phyloP scores from a whole-genome alignment of 2,888 invertebrate species.

The Germaria angustata region DNA sequence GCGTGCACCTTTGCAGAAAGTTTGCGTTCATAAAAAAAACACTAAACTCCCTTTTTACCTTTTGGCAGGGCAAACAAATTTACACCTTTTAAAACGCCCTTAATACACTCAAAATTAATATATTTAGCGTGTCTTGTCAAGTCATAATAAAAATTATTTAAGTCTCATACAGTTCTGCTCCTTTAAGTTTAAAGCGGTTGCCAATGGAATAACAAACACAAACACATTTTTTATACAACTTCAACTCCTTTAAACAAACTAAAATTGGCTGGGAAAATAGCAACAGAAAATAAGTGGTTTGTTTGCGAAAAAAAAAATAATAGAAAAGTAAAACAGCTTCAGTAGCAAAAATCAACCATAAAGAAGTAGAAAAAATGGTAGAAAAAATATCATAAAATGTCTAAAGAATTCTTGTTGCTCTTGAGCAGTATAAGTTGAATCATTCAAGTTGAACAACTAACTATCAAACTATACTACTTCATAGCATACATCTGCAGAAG shows the following conservation, averaged over 20 bases:
- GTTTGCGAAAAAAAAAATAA: not conserved
- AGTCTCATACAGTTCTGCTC: not conserved
- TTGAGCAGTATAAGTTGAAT: slow-evolving; percentile 51
- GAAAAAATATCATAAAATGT: slow-evolving; percentile 16
- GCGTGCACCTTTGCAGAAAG: too few relatives aligned
- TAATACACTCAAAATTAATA: too few relatives aligned
- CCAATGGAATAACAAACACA: slow-evolving; percentile 2
- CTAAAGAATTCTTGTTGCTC: slow-evolving; percentile 56
- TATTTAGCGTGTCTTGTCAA: too few relatives aligned
- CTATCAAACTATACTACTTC: slow-evolving; percentile 38
- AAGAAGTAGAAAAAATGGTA: not conserved
- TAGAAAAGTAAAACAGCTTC: not conserved
- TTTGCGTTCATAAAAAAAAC: too few relatives aligned
- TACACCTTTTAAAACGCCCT: too few relatives aligned
- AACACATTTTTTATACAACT: slow-evolving; percentile 9
- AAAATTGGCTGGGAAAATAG: slow-evolving; percentile 55
- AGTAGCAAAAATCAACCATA: not conserved
- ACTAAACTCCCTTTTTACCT: too few relatives aligned
- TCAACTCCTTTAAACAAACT: slow-evolving; percentile 15
- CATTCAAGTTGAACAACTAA: slow-evolving; percentile 57
- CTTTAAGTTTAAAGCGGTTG: not conserved
- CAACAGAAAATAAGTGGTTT: slow-evolving; percentile 41
- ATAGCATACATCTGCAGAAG: slow-evolving; percentile 12
- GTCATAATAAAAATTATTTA: not conserved
- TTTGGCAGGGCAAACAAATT: too few relatives aligned